phyloP scores from a whole-genome alignment of 2,888 invertebrate species.

The Caenorhabditis angaria region DNA sequence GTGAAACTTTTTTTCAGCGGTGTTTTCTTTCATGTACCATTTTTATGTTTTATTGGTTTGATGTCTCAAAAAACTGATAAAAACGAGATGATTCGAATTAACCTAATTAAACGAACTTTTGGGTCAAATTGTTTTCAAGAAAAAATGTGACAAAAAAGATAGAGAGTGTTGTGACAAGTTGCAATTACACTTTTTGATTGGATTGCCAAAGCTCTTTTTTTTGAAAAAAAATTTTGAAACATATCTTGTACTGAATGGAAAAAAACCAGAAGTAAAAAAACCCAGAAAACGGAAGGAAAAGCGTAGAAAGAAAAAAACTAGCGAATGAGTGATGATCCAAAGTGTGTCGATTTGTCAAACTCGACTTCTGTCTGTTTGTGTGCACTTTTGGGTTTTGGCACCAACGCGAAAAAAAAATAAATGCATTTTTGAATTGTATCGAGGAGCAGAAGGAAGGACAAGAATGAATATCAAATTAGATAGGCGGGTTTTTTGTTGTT shows the following conservation, averaged over 20 bases:
- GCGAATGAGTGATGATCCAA: slow-evolving; percentile 41
- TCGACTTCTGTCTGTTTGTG: background rate
- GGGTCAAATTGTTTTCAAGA: background rate
- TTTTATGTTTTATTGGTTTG: no score
- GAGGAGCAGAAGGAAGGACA: background rate
- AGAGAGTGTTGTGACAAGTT: background rate
- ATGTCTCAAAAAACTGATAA: no score
- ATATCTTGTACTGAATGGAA: background rate
- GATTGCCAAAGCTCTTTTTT: background rate
- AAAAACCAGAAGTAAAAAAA: background rate
- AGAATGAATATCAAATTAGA: background rate
- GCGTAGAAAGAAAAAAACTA: background rate
- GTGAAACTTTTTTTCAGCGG: background rate
- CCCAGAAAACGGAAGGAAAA: background rate
- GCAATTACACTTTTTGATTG: background rate
- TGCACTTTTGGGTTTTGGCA: background rate
- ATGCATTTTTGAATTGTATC: background rate
- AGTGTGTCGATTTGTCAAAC: slow-evolving; percentile 40
- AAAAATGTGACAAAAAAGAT: background rate
- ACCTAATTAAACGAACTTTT: background rate
- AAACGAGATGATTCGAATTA: background rate
- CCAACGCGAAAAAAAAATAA: background rate
- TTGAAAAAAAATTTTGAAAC: background rate
- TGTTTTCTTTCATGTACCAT: background rate
- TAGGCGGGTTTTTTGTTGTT: slow-evolving; percentile 1